Percentiles rank a stretch among this genome's conserved stretches.
These are phyloP conservation scores for Morpho achilles DNA, from an alignment of 2,888 invertebrate genomes.

Conservation along the genomic window DNA sequence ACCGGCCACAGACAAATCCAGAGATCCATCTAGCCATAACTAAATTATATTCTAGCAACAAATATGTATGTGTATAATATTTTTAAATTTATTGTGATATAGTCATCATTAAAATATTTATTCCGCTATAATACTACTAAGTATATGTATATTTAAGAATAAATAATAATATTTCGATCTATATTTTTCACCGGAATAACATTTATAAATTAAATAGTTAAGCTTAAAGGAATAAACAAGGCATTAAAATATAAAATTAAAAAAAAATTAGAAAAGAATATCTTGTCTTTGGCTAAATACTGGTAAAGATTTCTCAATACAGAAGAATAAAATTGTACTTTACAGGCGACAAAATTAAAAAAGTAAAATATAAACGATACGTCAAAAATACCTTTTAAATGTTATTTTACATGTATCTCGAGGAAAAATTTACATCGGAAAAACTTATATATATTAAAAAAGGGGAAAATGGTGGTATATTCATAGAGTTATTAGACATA, in stretches of 20 bases:
- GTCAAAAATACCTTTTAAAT: not conserved
- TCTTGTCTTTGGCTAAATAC: slow-evolving; percentile 59
- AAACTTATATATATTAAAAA: too few species aligned
- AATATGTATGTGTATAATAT: slow-evolving; percentile 8
- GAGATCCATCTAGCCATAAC: too few species aligned
- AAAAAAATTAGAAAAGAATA: slow-evolving; percentile 39
- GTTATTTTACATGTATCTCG: not conserved
- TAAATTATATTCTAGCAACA: not conserved
- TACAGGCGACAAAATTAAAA: slow-evolving; percentile 45
- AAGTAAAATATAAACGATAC: slow-evolving; percentile 26
- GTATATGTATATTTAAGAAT: slow-evolving; percentile 8
- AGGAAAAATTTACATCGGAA: too few species aligned
- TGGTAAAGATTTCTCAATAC: slow-evolving; percentile 30
- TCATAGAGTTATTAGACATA: too few species aligned
- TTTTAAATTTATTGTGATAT: slow-evolving; percentile 1
- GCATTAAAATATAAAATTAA: slow-evolving; percentile 36
- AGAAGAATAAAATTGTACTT: slow-evolving; percentile 56
- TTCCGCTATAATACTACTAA: slow-evolving; percentile 7
- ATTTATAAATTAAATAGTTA: slow-evolving; percentile 26
- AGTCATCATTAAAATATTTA: slow-evolving; percentile 8
- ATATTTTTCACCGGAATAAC: slow-evolving; percentile 10
- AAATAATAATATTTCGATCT: slow-evolving; percentile 10
- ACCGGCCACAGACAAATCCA: too few species aligned
- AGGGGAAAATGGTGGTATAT: too few species aligned
- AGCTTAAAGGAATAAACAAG: slow-evolving; percentile 45